Conservation (phyloP, 2,113 vertebrate species). For the Amphiprion percula region DNA sequence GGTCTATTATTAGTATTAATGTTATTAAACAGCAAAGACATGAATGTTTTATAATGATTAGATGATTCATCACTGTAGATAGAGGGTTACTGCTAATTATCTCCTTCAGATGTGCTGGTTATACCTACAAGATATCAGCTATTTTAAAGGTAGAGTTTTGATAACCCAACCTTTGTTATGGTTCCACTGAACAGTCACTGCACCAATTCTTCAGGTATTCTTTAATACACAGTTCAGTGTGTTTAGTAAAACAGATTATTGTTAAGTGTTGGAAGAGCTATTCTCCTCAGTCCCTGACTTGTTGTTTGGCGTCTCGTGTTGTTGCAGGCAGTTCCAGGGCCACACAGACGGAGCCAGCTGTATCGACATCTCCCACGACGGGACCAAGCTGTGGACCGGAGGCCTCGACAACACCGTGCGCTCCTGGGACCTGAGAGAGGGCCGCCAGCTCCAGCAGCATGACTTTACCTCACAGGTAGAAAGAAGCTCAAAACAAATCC, state of each 20-base stretch:
- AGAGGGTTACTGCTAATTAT: no score
- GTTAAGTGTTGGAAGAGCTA: neutral
- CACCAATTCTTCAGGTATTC: neutral
- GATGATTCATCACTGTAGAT: no score
- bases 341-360: slow-evolving; percentile 98
- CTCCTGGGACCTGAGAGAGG: slow-evolving; percentile 96
- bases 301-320: neutral
- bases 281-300: neutral
- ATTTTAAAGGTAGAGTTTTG: no score
- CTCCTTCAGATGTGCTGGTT: no score
- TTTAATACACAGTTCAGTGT: slow-evolving; percentile 9
- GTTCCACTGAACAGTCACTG: no score
- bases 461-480: slow-evolving; percentile 97
- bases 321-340: slow-evolving; percentile 93
- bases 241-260: neutral
- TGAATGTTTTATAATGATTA: no score
- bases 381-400: slow-evolving; percentile 96
- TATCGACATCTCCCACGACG: slow-evolving; percentile 96
- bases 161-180: no score
- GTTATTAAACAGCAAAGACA: no score
- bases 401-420: slow-evolving; percentile 97
- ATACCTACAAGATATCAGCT: no score
- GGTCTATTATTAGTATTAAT: no score
- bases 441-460: slow-evolving; percentile 96
- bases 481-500: neutral